These are phyloP conservation scores for Crotophaga sulcirostris DNA, from an alignment of 2,113 vertebrate species.

Conservation along the genomic window DNA sequence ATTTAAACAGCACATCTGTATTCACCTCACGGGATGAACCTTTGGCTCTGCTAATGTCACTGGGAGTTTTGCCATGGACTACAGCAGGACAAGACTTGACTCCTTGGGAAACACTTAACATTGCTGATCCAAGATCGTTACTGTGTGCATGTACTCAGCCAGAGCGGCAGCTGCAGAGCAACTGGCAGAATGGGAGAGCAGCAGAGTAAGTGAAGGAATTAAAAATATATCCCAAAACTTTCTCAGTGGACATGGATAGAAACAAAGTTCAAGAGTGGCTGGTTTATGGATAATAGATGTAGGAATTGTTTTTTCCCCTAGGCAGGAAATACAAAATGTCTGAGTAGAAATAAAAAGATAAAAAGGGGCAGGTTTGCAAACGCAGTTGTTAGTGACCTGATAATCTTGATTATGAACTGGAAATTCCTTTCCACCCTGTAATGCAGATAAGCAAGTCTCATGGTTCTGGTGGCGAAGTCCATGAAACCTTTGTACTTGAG, in stretches of 20 bases:
- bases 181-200: background rate
- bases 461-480: background rate
- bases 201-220: background rate
- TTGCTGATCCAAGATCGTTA: background rate
- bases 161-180: constrained; percentile 33
- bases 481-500: background rate
- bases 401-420: constrained; percentile 38
- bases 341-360: background rate
- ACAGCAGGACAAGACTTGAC: background rate
- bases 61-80: constrained; percentile 20
- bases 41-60: background rate
- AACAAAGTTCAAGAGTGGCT: background rate
- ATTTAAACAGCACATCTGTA: constrained; percentile 8
- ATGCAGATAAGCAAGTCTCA: background rate
- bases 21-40: background rate
- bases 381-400: background rate
- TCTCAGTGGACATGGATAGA: background rate
- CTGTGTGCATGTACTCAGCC: background rate
- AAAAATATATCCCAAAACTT: background rate
- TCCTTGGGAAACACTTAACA: background rate
- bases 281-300: background rate
- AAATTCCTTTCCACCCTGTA: constrained; percentile 16
- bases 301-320: background rate
- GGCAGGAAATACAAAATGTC: background rate
- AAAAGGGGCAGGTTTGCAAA: background rate